Evolutionary conservation across 2,888 invertebrate genomes (phyloP), one percentile per base, ranked within the genome.

Genomic region (Pandemis heparana): DNA sequence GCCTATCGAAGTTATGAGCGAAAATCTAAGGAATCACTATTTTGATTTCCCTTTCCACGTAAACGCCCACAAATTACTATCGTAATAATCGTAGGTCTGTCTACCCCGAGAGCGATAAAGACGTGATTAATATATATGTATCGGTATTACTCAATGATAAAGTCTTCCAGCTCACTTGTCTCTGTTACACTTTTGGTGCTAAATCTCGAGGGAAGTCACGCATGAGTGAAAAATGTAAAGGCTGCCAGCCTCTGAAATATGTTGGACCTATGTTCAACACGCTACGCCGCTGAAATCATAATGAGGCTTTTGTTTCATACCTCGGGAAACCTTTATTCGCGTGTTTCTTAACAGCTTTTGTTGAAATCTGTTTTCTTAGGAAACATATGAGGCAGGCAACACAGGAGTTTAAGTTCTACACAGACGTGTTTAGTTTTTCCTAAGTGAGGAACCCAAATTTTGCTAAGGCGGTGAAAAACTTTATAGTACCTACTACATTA

Each of bases 291-390:
- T 68, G 72, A 73, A 73, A 68, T 73, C 56, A n/a, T 68, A 68
- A 73, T 73, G 68, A 63, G 72, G 10, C 43, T 43, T 67, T 72
- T 73, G 48, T 68, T 62, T 32, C 18, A 32, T 39, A 68, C 48
- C 68, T 23, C 56, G 38, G 56, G 38, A 63, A 46, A 32, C 2
- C 53, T 72, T 67, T 53, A 53, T 48, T 63, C 63, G 6, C 43
- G 43, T 68, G 68, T 63, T 68, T 10, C 68, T 72, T 63, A 46
- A 64, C 73, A 73, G 68, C 73, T 73, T 73, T 69, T 51, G 56
- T 64, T 16, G 68, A 32, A 23, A 60, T 65, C 51, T 53, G 32
- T 60, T 53, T 39, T 63, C 38, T 62, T 12, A 46, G 14, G 10
- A 32, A 56, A 63, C 53, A 0, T 48, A 14, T n/a, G 48, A n/a